Evolutionary conservation across 2,797 vertebrate genomes (phyloP), one percentile per base, ranked within the genome.

Genomic region (Scleropages formosus): DNA sequence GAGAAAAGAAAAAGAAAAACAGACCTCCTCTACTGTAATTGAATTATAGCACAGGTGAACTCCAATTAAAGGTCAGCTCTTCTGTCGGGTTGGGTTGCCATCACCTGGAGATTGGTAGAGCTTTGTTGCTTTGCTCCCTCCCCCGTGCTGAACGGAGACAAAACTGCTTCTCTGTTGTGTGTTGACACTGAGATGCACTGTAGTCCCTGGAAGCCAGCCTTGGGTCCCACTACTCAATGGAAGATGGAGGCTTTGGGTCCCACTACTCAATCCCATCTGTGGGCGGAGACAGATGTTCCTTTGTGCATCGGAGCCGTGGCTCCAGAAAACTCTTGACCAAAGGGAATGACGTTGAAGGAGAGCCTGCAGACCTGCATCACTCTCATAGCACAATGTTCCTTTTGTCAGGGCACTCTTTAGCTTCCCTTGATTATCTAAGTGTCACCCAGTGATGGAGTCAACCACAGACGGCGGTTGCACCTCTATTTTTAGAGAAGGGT

Each of bases 151-250:
- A 78, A 90, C 88, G 39, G 78, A 26, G 76, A 82, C 77, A 72
- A 79, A 61, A 59, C 72, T 70, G 15, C 77, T 76, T 72, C 77
- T 83, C 75, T 88, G 86, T 82, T 72, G 60, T 78, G 71, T 88
- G 90, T 92, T 75, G 90, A 91, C 88, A 86, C 72, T 44, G 59
- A 82, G 75, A 84, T 83, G 84, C 73, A 82, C 83, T 79, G 49
- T 70, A 49, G 68, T n/a, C n/a, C n/a, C n/a, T n/a, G n/a, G n/a
- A n/a, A n/a, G n/a, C n/a, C n/a, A n/a, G n/a, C n/a, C n/a, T n/a
- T n/a, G n/a, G n/a, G n/a, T n/a, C n/a, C n/a, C 47, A 47, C 46
- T 76, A 76, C 75, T 76, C 76, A 75, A 83, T 78, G 81, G 78
- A 84, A 82, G 80, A 82, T 53, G 22, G 76, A 80, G 83, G 83